Evolutionary conservation across 2,113 vertebrate species (phyloP).

Genomic region (Lepidothrix coronata): DNA sequence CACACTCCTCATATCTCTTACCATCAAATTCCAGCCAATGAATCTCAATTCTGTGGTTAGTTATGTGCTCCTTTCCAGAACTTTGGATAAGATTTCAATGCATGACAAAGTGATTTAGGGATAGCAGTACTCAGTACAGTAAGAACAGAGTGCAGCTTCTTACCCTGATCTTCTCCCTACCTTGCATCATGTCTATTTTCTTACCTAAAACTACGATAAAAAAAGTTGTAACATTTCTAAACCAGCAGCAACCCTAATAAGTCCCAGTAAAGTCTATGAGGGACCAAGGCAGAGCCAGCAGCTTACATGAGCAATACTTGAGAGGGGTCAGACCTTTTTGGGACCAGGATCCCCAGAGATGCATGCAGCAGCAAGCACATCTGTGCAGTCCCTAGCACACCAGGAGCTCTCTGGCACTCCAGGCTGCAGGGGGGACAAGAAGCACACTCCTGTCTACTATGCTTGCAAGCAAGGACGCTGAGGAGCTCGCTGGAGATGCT

Average conservation of each 20-base stretch:
- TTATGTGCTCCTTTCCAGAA: neutral
- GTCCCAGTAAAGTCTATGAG: neutral
- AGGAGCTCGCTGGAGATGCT: accelerated
- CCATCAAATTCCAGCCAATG: neutral
- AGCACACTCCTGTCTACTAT: accelerated
- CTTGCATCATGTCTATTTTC: neutral
- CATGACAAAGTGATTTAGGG: neutral
- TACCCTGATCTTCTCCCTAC: neutral
- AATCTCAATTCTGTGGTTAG: neutral
- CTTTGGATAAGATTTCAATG: neutral
- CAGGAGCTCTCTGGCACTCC: neutral
- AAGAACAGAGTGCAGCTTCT: neutral
- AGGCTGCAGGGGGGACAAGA: neutral
- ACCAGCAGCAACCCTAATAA: neutral
- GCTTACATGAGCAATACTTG: neutral
- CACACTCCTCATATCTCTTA: neutral
- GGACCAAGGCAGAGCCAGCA: neutral
- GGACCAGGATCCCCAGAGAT: neutral
- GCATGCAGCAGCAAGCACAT: neutral
- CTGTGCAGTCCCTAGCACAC: neutral
- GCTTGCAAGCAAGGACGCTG: neutral
- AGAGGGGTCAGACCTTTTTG: neutral
- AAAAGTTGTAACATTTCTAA: neutral
- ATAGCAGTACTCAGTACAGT: neutral
- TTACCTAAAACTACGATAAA: neutral